Conservation (phyloP, 2,797 vertebrate species). For the Sorex maritimensis region DNA sequence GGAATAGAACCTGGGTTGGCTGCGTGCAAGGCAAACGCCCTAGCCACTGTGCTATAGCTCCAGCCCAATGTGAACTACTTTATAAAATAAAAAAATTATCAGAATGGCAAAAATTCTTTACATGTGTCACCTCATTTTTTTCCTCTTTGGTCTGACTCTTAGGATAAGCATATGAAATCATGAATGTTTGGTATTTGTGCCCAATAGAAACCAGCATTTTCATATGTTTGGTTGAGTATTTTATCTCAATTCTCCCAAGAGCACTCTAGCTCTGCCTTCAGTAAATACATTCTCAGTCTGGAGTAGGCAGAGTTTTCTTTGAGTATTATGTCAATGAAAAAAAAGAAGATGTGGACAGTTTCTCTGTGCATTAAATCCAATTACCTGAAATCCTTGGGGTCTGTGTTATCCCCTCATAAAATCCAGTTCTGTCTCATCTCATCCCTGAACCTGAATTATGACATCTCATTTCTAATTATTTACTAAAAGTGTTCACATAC, state of each 20-base stretch:
- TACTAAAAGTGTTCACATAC: slow-evolving; percentile 41
- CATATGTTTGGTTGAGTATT: background rate
- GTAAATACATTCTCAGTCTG: background rate
- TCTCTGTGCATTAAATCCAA: slow-evolving; percentile 29
- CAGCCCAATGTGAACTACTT: too few relatives aligned
- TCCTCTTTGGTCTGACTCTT: background rate
- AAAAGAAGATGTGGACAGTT: background rate
- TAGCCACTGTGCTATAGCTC: too few relatives aligned
- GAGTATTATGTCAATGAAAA: slow-evolving; percentile 13
- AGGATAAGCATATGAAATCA: background rate
- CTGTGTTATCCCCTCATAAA: background rate
- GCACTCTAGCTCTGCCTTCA: background rate
- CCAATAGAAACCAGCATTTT: background rate
- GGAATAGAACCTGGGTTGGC: too few relatives aligned
- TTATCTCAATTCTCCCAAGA: background rate
- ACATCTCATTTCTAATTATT: slow-evolving; percentile 59
- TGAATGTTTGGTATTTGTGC: background rate
- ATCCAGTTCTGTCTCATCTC: background rate
- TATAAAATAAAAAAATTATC: too few relatives aligned
- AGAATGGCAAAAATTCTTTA: slow-evolving; percentile 35
- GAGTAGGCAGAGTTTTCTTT: background rate
- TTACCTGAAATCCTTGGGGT: background rate
- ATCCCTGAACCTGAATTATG: slow-evolving; percentile 29
- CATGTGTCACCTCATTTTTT: background rate
- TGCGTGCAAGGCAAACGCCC: too few relatives aligned